Percentiles rank a stretch among this genome's conserved stretches.
phyloP scores from a whole-genome alignment of 2,113 vertebrate genomes.

The Saguinus midas region DNA sequence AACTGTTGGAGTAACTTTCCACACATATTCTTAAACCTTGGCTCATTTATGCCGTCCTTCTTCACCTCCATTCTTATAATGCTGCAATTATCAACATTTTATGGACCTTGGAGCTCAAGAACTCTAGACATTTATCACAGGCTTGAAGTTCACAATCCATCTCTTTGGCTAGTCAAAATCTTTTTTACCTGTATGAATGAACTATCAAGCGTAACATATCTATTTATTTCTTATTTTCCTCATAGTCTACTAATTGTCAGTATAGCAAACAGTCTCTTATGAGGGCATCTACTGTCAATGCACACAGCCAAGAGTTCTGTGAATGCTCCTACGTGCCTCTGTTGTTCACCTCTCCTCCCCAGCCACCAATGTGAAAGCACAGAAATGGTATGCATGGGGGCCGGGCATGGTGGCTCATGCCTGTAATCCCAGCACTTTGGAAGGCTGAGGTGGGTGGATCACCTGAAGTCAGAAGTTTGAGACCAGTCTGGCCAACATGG shows the following conservation, averaged over 20 bases:
- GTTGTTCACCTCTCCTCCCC: neutral
- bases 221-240: neutral
- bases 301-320: neutral
- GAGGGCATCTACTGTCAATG: neutral
- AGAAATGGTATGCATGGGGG: neutral
- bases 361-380: neutral
- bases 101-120: neutral
- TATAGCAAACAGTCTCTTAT: neutral
- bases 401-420: too few species aligned
- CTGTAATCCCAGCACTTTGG: too few species aligned
- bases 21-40: neutral
- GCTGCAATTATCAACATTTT: neutral
- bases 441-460: too few species aligned
- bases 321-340: neutral
- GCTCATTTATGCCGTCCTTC: neutral
- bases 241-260: neutral
- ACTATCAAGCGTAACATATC: neutral
- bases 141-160: neutral
- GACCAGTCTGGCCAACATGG: too few species aligned
- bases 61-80: neutral
- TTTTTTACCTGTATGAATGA: neutral
- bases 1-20: neutral
- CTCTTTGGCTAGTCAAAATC: neutral
- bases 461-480: too few species aligned
- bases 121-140: neutral